A percentile compares a stretch with the other conserved stretches of the same genome.
Evolutionary conservation across 2,113 vertebrate genomes (phyloP).

Genomic region (Laticauda laticaudata): DNA sequence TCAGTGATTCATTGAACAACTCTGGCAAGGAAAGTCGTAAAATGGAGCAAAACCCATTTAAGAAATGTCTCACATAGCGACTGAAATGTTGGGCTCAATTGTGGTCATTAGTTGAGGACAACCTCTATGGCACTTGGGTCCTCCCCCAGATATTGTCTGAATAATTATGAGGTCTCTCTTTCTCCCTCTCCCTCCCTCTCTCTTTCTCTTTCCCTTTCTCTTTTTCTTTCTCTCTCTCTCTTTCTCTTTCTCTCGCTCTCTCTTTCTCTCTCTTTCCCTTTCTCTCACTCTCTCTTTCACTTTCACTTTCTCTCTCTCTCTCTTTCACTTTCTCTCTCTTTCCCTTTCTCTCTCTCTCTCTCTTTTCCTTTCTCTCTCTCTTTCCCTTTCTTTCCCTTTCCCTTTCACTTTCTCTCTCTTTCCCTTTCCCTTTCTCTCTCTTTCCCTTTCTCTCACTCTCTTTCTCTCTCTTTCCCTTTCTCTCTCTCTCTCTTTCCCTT

Average conservation of each 20-base stretch:
- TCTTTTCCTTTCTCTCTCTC: rapidly evolving
- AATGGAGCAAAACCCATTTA: too few relatives aligned
- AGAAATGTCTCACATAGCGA: background rate
- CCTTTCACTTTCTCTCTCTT: rapidly evolving
- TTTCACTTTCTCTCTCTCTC: rapidly evolving
- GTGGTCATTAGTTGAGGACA: background rate
- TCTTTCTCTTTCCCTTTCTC: rapidly evolving
- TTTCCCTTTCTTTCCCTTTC: rapidly evolving
- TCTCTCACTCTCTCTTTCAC: rapidly evolving
- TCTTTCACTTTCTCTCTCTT: background rate
- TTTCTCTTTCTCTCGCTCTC: background rate
- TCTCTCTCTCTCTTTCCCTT: rapidly evolving
- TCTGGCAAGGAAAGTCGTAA: too few relatives aligned
- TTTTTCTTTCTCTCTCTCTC: rapidly evolving
- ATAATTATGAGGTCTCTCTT: background rate
- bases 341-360: too few relatives aligned
- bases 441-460: rapidly evolving
- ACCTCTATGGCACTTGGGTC: background rate
- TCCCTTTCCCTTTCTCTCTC: rapidly evolving
- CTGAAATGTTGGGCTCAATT: background rate
- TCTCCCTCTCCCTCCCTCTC: too few relatives aligned
- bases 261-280: too few relatives aligned
- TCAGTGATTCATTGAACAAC: too few relatives aligned
- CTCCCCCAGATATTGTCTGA: background rate
- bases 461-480: rapidly evolving